A percentile compares a stretch with the other conserved stretches of the same genome.
Evolutionary conservation across 2,797 vertebrate genomes (phyloP).

Genomic region (Austrolebias charrua): DNA sequence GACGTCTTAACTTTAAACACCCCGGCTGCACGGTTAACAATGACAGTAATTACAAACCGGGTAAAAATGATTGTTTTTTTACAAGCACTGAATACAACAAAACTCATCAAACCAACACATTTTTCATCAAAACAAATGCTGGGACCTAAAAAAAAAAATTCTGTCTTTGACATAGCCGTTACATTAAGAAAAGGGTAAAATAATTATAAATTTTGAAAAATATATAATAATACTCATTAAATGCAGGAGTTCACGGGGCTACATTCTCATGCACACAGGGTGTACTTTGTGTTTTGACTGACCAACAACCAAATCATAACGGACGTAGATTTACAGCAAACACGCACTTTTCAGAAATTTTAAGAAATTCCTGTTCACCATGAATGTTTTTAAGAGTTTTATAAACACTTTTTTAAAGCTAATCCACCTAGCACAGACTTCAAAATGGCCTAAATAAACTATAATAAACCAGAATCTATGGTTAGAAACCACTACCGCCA

Average conservation of each 20-base stretch:
- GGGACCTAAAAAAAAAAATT: background rate
- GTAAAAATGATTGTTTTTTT: constrained; percentile 32
- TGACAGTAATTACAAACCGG: constrained; percentile 35
- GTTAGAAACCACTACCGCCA: too few relatives aligned
- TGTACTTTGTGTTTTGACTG: background rate
- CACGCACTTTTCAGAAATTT: background rate
- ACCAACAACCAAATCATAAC: background rate
- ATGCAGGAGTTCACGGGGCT: background rate
- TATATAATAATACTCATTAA: too few relatives aligned
- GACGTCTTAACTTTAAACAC: constrained; percentile 29
- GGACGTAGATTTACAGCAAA: constrained; percentile 2
- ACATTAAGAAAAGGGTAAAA: too few relatives aligned
- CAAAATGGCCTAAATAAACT: background rate
- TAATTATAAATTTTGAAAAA: too few relatives aligned
- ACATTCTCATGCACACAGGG: background rate
- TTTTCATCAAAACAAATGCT: background rate
- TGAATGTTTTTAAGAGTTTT: too few relatives aligned
- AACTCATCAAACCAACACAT: background rate
- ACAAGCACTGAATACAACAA: background rate
- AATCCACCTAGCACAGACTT: background rate
- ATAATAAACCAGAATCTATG: too few relatives aligned
- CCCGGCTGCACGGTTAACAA: constrained; percentile 25
- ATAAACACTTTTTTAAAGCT: background rate
- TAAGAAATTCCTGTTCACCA: background rate
- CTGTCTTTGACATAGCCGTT: too few relatives aligned